Conservation (phyloP, 2,113 vertebrate species). For the Ceyx melanurus region DNA sequence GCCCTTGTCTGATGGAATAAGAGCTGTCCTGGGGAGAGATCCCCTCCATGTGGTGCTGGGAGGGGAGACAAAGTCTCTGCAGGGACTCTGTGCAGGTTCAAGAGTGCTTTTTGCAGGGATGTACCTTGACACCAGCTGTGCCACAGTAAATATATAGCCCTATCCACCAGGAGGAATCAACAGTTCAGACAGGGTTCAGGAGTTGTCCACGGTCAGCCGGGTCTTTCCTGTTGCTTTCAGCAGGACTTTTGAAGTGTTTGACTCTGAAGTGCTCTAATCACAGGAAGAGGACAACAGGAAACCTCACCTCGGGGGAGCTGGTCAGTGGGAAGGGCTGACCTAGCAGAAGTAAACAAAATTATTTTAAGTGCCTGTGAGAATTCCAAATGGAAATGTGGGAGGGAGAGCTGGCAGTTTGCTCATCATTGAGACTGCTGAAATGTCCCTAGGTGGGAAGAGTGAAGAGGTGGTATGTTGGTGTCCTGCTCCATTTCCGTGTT, state of each 20-base stretch:
- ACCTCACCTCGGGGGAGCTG: neutral
- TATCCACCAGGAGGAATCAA: fast-evolving
- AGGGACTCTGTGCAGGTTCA: neutral
- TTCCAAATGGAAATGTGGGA: neutral
- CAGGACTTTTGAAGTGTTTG: neutral
- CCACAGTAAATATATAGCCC: neutral
- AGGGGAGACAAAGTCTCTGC: too few species aligned
- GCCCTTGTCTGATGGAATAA: neutral
- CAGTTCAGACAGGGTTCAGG: slow-evolving; percentile 24
- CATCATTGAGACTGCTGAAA: neutral
- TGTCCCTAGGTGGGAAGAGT: neutral
- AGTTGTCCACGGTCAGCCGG: neutral
- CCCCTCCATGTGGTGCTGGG: fast-evolving
- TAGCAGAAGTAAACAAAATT: neutral
- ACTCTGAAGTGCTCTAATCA: neutral
- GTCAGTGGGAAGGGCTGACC: neutral
- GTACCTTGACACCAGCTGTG: neutral
- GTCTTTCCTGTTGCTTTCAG: neutral
- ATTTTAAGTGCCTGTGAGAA: neutral
- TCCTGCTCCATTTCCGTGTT: neutral
- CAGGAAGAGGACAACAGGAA: slow-evolving; percentile 3
- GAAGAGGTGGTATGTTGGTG: neutral
- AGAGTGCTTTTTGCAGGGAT: neutral
- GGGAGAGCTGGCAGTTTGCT: neutral
- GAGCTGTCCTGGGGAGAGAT: fast-evolving